These are phyloP conservation scores for Phaedon cochleariae DNA, from an alignment of 2,888 invertebrate genomes.

Conservation along the genomic window DNA sequence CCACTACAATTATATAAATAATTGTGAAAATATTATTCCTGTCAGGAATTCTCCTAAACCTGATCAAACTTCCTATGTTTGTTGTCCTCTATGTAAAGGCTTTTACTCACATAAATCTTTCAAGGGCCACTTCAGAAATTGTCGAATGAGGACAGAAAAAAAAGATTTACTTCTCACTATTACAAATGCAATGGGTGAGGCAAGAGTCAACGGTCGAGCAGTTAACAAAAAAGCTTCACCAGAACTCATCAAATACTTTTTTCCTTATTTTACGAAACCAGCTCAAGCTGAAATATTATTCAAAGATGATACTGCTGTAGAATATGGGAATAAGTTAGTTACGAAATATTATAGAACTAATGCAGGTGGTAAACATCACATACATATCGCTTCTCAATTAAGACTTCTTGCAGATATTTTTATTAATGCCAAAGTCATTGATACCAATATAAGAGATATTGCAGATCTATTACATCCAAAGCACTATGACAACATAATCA, in stretches of 20 bases:
- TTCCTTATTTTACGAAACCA: not conserved
- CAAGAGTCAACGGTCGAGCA: not conserved
- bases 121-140: not conserved
- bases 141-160: not conserved
- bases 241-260: not conserved
- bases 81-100: not conserved
- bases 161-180: too few species aligned
- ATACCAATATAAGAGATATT: not conserved
- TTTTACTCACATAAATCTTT: not conserved
- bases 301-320: not conserved
- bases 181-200: not conserved
- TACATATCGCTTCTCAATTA: not conserved
- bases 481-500: not conserved
- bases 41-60: constrained; percentile 3
- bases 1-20: not conserved
- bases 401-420: not conserved
- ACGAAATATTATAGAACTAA: too few species aligned
- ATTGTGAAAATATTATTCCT: constrained; percentile 1
- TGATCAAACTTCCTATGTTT: not conserved
- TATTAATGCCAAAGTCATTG: not conserved
- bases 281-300: not conserved
- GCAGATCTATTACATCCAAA: not conserved
- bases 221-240: not conserved
- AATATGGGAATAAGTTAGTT: not conserved
- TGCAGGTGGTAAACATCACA: not conserved